Conservation (phyloP, 2,797 vertebrate genomes). For the Columba guinea region DNA sequence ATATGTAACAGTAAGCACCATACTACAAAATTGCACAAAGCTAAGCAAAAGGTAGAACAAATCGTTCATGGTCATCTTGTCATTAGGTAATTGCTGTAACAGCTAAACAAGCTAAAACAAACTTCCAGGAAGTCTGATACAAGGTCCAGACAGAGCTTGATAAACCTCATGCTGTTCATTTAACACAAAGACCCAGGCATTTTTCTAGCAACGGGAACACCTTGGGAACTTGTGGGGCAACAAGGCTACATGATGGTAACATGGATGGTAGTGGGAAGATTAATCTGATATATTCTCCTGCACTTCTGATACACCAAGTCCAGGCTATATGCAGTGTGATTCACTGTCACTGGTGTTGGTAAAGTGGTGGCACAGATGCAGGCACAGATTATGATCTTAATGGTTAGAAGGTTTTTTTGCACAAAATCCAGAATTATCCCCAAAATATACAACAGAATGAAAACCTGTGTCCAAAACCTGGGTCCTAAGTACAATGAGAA, state of each 20-base stretch:
- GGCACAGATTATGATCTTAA: neutral
- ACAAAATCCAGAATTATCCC: neutral
- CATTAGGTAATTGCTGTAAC: neutral
- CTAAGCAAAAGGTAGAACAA: neutral
- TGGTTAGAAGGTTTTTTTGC: neutral
- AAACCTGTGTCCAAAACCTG: neutral
- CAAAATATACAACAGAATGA: neutral
- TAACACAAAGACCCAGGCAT: neutral
- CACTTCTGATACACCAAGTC: neutral
- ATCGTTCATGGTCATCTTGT: neutral
- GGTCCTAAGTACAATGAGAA: neutral
- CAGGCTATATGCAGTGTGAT: neutral
- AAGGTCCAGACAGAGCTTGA: neutral
- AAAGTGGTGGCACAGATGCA: accelerated
- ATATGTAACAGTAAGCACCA: neutral
- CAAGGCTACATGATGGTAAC: neutral
- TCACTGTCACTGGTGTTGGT: neutral
- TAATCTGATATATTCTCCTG: neutral
- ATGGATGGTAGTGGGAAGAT: neutral
- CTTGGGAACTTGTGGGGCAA: neutral
- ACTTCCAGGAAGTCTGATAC: neutral
- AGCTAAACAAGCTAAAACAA: neutral
- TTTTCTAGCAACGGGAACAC: neutral
- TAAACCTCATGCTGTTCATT: neutral
- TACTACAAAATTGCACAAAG: neutral